Percentiles rank a stretch among this genome's conserved stretches.
phyloP scores from a whole-genome alignment of 2,797 vertebrate species.

The Macrochelys suwanniensis region DNA sequence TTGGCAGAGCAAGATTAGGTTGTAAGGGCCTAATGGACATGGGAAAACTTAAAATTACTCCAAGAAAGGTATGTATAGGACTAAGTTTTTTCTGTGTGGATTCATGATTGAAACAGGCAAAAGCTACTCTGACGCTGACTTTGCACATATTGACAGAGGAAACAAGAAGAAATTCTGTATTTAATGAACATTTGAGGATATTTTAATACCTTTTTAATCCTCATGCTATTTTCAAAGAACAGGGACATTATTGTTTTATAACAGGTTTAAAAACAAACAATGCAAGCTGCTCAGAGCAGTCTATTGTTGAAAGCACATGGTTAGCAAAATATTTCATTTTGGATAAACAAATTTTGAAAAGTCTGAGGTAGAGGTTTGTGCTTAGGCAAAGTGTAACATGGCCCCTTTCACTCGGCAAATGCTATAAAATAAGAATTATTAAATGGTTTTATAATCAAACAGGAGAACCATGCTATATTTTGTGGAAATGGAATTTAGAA shows the following conservation, averaged over 20 bases:
- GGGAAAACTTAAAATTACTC: conserved; percentile 88
- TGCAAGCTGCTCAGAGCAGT: conserved; percentile 28
- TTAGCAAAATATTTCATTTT: conserved; percentile 70
- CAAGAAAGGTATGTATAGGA: conserved; percentile 83
- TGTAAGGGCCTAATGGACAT: conserved; percentile 98
- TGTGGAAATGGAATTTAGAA: neutral
- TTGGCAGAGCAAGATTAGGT: conserved; percentile 97
- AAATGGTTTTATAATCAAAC: neutral
- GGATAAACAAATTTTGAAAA: conserved; percentile 69
- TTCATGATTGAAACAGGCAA: conserved; percentile 80
- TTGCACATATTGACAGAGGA: conserved; percentile 54
- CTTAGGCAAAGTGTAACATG: conserved; percentile 58
- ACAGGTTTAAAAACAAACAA: conserved; percentile 44
- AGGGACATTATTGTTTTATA: conserved; percentile 72
- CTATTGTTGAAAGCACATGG: conserved; percentile 68
- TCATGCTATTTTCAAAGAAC: conserved; percentile 10
- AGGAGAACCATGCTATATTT: neutral
- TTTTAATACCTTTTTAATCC: conserved; percentile 59
- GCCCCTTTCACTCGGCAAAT: conserved; percentile 65
- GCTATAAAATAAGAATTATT: conserved; percentile 48
- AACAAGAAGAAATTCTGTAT: conserved; percentile 38
- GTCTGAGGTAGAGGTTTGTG: conserved; percentile 33
- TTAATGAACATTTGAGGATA: conserved; percentile 26
- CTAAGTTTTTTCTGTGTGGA: conserved; percentile 79
- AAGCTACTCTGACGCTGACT: conserved; percentile 63